Evolutionary conservation across 2,113 vertebrate species (phyloP).

Genomic region (Procavia capensis): DNA sequence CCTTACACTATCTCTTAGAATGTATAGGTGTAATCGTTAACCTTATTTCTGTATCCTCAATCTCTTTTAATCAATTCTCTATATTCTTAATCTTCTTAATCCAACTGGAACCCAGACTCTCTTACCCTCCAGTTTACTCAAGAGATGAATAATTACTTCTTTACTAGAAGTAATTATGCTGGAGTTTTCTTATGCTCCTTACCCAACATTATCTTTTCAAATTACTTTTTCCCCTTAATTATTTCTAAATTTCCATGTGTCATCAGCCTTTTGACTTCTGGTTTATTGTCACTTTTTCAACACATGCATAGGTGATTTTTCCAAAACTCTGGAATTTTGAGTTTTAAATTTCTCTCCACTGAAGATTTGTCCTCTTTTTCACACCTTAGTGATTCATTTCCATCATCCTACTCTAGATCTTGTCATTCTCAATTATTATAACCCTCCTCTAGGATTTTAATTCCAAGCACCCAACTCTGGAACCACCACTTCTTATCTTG

Average conservation of each 20-base stretch:
- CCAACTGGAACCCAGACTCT: neutral
- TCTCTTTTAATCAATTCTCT: neutral
- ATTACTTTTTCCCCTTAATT: neutral
- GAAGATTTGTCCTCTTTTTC: neutral
- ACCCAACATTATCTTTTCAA: neutral
- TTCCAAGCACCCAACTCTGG: neutral
- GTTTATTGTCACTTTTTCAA: neutral
- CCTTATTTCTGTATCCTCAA: neutral
- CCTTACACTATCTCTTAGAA: neutral
- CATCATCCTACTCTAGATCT: neutral
- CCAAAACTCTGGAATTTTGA: neutral
- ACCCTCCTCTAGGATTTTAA: neutral
- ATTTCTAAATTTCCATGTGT: neutral
- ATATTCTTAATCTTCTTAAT: neutral
- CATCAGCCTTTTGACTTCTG: neutral
- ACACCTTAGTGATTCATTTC: neutral
- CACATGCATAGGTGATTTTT: neutral
- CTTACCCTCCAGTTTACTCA: neutral
- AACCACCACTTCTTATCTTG: neutral
- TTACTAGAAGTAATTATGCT: too few species aligned
- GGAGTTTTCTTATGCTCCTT: neutral
- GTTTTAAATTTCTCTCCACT: neutral
- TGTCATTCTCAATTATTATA: neutral
- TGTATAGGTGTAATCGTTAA: neutral
- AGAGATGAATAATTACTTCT: too few species aligned